Evolutionary conservation across 2,113 vertebrate genomes (phyloP), one percentile per base, ranked within the genome.

Genomic region (Bolborhynchus lineola): DNA sequence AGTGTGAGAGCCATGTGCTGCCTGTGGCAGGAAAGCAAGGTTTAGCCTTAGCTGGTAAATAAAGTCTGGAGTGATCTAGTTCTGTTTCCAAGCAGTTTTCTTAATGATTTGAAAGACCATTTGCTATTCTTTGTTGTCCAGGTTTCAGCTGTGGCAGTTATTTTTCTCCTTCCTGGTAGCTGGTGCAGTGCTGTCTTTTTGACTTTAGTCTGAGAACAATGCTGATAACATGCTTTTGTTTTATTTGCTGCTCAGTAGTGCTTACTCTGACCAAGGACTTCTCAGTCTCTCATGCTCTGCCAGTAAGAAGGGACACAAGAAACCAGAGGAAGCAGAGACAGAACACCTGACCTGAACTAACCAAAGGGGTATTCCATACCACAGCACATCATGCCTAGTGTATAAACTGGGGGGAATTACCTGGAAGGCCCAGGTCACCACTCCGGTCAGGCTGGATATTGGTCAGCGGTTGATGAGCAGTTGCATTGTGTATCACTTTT

Each of bases 401-500:
- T 59, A n/a, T 59, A 59, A 59, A 23, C 55, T n/a, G 4, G 20
- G 33, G 33, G 33, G 20, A 59, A 20, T 59, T 59, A n/a, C 21
- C 33, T 9, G 6, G 20, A 59, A n/a, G 33, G 33, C 55, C 55
- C 33, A 23, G 13, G 33, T 59, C 55, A n/a, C 20, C 8, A 33
- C 20, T 59, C 2, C 1, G 6, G 20, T n/a, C 1, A 1, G 55
- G 33, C 33, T 59, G 55, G 55, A 33, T 59, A n/a, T 23, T n/a
- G 33, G 12, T n/a, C 2, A 2, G 55, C 33, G 23, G 33, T n/a
- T 59, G 55, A n/a, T 59, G 55, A n/a, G 33, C 55, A 59, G 9
- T n/a, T 59, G 55, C n/a, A 21, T 57, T 57, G 31, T 57, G 55
- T 19, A 14, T 53, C 19, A n/a, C 55, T 21, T 6, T 21, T 53